Evolutionary conservation across 2,113 vertebrate genomes (phyloP).

Genomic region (Cnemophilus loriae): DNA sequence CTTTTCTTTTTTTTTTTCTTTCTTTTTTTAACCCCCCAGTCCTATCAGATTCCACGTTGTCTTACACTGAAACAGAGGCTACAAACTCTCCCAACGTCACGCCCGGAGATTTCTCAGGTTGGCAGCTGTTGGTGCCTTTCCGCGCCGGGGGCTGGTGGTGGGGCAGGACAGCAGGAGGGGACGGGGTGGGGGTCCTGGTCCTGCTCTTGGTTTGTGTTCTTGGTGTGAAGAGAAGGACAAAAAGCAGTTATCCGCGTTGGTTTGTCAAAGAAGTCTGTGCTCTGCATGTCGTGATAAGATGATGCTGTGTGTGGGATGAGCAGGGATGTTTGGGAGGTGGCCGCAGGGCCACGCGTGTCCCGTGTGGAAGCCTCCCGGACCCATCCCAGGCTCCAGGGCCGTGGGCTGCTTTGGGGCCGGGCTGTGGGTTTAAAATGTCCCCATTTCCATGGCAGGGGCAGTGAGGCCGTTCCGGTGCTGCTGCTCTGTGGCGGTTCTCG

Average conservation of each 20-base stretch:
- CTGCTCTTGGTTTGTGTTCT: neutral
- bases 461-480: accelerated
- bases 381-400: accelerated
- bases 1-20: neutral
- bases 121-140: constrained; percentile 41
- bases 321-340: neutral
- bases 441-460: neutral
- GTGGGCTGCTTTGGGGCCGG: neutral
- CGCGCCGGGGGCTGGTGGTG: neutral
- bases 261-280: accelerated
- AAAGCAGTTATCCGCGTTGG: accelerated
- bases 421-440: accelerated
- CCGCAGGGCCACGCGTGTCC: accelerated
- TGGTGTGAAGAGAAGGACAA: neutral
- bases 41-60: constrained; percentile 98
- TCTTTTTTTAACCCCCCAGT: constrained; percentile 52
- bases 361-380: accelerated
- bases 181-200: accelerated
- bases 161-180: neutral
- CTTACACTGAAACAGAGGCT: constrained; percentile 99
- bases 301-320: neutral
- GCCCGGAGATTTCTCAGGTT: constrained; percentile 95
- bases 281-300: accelerated
- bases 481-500: neutral
- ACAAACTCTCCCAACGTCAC: constrained; percentile 87